phyloP scores from a whole-genome alignment of 1,140 invertebrate genomes.

The Elymnias hypermnestra region DNA sequence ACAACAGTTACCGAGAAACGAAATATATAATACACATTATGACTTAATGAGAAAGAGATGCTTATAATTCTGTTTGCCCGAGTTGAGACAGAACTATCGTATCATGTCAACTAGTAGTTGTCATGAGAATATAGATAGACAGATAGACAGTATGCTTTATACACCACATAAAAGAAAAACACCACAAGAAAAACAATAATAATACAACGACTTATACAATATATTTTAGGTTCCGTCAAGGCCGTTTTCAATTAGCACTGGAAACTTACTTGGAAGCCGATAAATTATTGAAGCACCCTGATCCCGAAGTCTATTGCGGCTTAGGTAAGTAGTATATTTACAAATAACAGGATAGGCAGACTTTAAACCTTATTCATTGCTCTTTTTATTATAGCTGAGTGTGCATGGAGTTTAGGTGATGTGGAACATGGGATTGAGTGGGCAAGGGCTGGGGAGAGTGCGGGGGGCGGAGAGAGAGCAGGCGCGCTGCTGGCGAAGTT shows the following conservation, averaged over 20 bases:
- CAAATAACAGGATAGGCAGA: too few species aligned
- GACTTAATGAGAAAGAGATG: too few species aligned
- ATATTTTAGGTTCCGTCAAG: slow-evolving; percentile 44
- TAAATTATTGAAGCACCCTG: slow-evolving; percentile 55
- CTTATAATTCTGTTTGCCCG: too few species aligned
- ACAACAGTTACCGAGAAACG: too few species aligned
- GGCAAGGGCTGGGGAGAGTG: slow-evolving; percentile 45
- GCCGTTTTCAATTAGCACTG: slow-evolving; percentile 46
- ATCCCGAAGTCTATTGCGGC: slow-evolving; percentile 55
- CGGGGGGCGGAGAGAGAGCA: slow-evolving; percentile 52
- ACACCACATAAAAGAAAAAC: not conserved
- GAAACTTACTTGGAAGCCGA: slow-evolving; percentile 64
- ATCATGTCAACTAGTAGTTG: too few species aligned
- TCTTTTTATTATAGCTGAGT: slow-evolving; percentile 41
- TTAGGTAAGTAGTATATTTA: slow-evolving; percentile 36
- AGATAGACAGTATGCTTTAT: too few species aligned
- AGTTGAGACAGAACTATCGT: too few species aligned
- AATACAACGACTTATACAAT: too few species aligned
- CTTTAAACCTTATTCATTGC: too few species aligned
- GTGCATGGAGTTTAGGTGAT: slow-evolving; percentile 41
- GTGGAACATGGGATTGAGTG: slow-evolving; percentile 49
- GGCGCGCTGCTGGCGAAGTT: slow-evolving; percentile 44
- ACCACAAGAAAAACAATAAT: too few species aligned
- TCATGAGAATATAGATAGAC: too few species aligned
- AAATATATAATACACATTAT: too few species aligned